phyloP scores from a whole-genome alignment of 2,113 vertebrate species.

The Melanocharis versteri region DNA sequence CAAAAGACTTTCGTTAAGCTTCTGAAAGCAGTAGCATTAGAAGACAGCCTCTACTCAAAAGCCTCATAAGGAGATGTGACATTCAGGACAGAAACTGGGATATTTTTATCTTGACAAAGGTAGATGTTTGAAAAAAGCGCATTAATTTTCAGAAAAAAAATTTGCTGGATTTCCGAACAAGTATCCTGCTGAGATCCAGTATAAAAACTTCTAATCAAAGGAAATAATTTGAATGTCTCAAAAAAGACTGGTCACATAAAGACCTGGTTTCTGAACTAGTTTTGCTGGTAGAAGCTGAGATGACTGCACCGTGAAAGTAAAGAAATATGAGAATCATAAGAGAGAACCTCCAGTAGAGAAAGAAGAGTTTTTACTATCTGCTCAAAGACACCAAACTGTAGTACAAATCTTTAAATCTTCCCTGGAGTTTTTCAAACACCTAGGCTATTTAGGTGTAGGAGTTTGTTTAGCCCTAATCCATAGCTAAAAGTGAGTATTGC shows the following conservation, averaged over 20 bases:
- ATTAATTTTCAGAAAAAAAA: neutral
- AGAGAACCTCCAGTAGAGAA: neutral
- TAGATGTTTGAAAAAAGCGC: neutral
- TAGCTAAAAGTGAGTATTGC: neutral
- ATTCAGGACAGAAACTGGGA: neutral
- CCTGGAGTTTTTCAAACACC: neutral
- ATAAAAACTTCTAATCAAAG: neutral
- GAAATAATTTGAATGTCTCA: neutral
- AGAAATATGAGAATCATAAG: neutral
- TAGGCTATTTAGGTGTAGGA: neutral
- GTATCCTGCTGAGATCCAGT: neutral
- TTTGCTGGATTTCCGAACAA: neutral
- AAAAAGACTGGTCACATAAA: neutral
- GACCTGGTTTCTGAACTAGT: neutral
- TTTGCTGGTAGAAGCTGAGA: neutral
- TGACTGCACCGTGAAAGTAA: neutral
- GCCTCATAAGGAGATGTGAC: neutral
- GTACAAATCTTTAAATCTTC: neutral
- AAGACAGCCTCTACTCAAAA: neutral
- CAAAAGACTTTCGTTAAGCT: neutral
- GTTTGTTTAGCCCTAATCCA: neutral
- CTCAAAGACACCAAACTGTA: neutral
- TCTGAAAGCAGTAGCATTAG: neutral
- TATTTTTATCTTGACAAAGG: conserved; percentile 17
- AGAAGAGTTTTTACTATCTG: neutral